Evolutionary conservation across 2,113 vertebrate genomes (phyloP).

Genomic region (Bos taurus): DNA sequence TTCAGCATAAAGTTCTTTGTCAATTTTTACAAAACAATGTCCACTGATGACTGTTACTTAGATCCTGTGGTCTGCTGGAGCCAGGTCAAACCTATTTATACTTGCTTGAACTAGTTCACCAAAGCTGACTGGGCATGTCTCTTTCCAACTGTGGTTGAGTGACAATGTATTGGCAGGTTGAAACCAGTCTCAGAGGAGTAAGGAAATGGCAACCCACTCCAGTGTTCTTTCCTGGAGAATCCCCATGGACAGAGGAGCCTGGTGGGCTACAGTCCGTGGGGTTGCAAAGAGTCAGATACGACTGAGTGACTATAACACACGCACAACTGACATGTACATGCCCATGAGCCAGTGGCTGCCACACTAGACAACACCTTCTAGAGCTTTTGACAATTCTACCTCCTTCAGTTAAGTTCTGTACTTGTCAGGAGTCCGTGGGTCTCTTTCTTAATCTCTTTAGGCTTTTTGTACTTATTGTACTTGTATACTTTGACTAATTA

Average conservation of each 20-base stretch:
- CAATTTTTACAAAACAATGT: background rate
- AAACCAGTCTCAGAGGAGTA: background rate
- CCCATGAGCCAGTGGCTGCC: background rate
- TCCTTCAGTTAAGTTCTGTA: background rate
- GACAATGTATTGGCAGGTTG: background rate
- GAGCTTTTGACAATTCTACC: background rate
- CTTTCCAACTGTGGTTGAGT: background rate
- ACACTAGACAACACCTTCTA: background rate
- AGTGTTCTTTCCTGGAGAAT: background rate
- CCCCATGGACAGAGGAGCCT: background rate
- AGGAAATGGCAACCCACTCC: background rate
- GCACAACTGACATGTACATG: background rate
- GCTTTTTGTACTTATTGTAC: background rate
- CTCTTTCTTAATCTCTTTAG: background rate
- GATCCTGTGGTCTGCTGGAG: background rate
- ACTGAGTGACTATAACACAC: background rate
- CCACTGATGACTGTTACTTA: background rate
- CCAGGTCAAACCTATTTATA: background rate
- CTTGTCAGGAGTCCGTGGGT: background rate
- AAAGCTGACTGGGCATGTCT: background rate
- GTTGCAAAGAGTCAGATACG: fast-evolving
- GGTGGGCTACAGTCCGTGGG: background rate
- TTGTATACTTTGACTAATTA: background rate
- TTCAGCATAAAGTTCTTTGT: background rate
- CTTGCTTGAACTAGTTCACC: background rate